Percentiles rank a stretch among this genome's conserved stretches.
These are phyloP conservation scores for Strigops habroptila DNA, from an alignment of 2,113 vertebrate genomes.

Conservation along the genomic window DNA sequence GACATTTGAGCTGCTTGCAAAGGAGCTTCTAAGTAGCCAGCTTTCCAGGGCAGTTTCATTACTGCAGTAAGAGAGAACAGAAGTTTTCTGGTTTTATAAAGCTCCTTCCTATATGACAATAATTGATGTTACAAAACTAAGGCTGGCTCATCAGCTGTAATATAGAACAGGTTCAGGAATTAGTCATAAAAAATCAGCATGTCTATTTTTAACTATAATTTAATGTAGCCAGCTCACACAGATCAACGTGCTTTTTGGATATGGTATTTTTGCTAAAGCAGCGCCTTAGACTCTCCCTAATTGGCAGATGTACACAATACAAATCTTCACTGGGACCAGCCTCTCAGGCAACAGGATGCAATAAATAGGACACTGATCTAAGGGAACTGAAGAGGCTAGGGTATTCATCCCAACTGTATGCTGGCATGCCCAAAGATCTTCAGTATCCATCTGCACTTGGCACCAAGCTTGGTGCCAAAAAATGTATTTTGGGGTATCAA, in stretches of 20 bases:
- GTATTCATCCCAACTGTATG: neutral
- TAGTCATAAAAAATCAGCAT: neutral
- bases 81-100: neutral
- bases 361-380: neutral
- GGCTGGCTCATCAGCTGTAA: neutral
- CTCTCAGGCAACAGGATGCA: neutral
- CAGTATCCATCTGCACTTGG: neutral
- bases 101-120: neutral
- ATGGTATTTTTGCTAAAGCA: neutral
- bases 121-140: neutral
- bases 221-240: neutral
- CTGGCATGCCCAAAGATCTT: neutral
- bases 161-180: neutral
- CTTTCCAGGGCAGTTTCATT: neutral
- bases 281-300: neutral
- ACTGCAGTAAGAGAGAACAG: neutral
- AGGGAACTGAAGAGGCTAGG: neutral
- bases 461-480: neutral
- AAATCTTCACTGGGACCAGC: neutral
- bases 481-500: neutral
- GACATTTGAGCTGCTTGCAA: neutral
- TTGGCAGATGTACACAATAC: neutral
- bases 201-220: neutral
- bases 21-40: neutral
- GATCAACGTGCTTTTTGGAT: neutral